Evolutionary conservation across 2,888 invertebrate genomes (phyloP).

Genomic region (Netelia fuscicornis): DNA sequence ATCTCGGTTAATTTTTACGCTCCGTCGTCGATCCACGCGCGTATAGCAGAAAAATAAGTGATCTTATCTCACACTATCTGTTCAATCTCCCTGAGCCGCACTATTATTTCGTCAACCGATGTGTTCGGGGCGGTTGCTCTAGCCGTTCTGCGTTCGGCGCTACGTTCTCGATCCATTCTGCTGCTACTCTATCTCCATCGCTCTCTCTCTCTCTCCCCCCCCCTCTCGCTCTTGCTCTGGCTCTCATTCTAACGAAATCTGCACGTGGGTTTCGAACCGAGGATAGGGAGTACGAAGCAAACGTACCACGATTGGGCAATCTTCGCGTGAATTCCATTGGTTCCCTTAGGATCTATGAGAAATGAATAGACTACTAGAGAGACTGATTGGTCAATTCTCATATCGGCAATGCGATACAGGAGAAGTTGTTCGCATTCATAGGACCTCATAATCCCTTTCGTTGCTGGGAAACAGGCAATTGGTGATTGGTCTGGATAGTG

Average conservation of each 20-base stretch:
- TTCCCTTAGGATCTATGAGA: not conserved
- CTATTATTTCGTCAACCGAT: conserved; percentile 38
- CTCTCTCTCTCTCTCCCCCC: conserved; percentile 50
- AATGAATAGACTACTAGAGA: not conserved
- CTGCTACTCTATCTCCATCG: conserved; percentile 1
- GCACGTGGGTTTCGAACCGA: conserved; percentile 79
- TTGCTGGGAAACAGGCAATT: not conserved
- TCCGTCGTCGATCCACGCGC: not conserved
- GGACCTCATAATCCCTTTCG: not conserved
- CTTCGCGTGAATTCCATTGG: conserved; percentile 1
- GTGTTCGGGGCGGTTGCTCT: conserved; percentile 47
- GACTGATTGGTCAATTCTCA: not conserved
- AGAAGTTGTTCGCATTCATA: not conserved
- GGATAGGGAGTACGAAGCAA: conserved; percentile 74
- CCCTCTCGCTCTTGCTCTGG: conserved; percentile 45
- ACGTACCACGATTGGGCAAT: conserved; percentile 52
- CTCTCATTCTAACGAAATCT: conserved; percentile 60
- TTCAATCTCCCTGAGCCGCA: conserved; percentile 30
- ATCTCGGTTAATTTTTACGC: conserved; percentile 1
- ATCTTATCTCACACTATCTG: conserved; percentile 32
- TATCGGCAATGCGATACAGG: not conserved
- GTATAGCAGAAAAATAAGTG: conserved; percentile 24
- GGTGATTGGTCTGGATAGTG: not conserved
- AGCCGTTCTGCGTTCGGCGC: conserved; percentile 37
- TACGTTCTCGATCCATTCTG: conserved; percentile 30